Conservation (phyloP, 92 coral and sea anemone genomes). For the Porites evermanni region DNA sequence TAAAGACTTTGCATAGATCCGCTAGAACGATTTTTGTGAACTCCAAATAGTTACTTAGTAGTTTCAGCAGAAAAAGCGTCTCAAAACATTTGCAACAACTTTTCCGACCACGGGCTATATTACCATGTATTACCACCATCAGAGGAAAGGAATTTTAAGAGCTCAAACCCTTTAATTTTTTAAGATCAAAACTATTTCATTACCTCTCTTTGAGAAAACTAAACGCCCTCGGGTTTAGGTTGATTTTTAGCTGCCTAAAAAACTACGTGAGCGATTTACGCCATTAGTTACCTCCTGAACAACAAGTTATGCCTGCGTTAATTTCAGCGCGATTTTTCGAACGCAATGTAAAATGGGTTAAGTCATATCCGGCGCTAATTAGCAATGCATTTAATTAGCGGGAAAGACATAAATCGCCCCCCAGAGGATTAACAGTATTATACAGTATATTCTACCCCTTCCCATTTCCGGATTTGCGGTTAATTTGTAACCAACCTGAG, state of each 20-base stretch:
- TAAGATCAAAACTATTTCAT: no score
- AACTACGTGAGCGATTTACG: neutral
- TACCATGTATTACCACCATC: neutral
- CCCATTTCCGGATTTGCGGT: slow-evolving; percentile 54
- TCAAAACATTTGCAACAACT: neutral
- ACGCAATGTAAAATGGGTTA: slow-evolving; percentile 35
- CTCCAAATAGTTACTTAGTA: neutral
- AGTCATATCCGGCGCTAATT: slow-evolving; percentile 54
- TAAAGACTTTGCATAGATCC: neutral
- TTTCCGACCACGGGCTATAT: neutral
- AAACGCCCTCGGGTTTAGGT: neutral
- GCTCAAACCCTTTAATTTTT: slow-evolving; percentile 15
- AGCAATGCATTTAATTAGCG: slow-evolving; percentile 35
- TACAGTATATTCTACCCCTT: neutral
- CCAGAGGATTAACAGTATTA: slow-evolving; percentile 21
- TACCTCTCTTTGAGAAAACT: neutral
- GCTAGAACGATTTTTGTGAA: neutral
- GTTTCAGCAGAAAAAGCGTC: neutral
- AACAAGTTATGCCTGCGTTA: neutral
- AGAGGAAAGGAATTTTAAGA: slow-evolving; percentile 8
- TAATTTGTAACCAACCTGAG: neutral
- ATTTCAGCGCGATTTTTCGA: neutral
- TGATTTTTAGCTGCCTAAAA: neutral
- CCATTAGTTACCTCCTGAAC: neutral
- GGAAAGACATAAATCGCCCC: slow-evolving; percentile 45